phyloP scores from a whole-genome alignment of 2,888 invertebrate species.

The Leucoma salicis region DNA sequence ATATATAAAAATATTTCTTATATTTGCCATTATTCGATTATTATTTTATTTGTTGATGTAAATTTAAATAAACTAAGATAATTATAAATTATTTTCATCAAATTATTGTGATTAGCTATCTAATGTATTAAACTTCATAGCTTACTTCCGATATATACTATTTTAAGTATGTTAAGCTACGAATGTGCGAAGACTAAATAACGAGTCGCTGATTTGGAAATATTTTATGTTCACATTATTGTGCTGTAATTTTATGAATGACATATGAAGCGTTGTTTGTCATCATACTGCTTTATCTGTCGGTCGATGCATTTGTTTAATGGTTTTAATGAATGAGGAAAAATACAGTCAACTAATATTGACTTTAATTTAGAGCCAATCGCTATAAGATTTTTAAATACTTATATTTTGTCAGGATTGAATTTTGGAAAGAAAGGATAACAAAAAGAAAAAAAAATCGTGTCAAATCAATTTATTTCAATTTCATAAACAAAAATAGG shows the following conservation, averaged over 20 bases:
- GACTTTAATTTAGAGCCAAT: conserved; percentile 16
- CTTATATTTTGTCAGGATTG: conserved; percentile 22
- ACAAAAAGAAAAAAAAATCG: conserved; percentile 38
- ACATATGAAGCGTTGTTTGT: conserved; percentile 34
- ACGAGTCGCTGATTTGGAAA: conserved; percentile 9
- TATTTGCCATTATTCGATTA: not conserved
- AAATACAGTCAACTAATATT: conserved; percentile 17
- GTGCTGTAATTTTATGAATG: conserved; percentile 31
- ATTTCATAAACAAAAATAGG: conserved; percentile 34
- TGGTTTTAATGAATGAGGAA: conserved; percentile 25
- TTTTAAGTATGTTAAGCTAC: conserved; percentile 6
- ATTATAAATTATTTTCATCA: not conserved
- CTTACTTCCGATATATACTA: not conserved
- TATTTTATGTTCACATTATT: conserved; percentile 23
- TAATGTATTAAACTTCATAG: not conserved
- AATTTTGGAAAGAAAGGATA: conserved; percentile 32
- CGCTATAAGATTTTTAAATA: conserved; percentile 21
- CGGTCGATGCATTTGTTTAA: conserved; percentile 24
- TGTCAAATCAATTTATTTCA: conserved; percentile 43
- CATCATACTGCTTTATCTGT: conserved; percentile 24
- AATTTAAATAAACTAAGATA: not conserved
- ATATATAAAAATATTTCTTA: not conserved
- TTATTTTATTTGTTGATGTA: not conserved
- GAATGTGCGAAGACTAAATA: conserved; percentile 7
- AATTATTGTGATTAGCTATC: not conserved